These are phyloP conservation scores for Oppia nitens DNA, from an alignment of 1,140 invertebrate genomes.

Conservation along the genomic window DNA sequence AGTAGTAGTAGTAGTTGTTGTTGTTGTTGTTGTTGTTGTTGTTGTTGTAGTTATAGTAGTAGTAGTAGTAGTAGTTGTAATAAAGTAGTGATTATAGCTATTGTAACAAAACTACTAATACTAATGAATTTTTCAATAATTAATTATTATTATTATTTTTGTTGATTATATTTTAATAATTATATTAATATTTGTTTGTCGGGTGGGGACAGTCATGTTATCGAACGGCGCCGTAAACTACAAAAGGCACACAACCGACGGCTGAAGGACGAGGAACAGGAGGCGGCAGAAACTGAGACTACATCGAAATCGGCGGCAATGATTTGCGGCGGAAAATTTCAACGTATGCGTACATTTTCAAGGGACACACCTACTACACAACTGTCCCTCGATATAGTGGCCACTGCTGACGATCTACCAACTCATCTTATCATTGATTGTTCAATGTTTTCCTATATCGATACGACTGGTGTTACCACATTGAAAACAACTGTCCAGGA, in stretches of 20 bases:
- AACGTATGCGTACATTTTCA: neutral
- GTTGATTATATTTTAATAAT: too few relatives aligned
- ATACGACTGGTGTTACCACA: slow-evolving; percentile 8
- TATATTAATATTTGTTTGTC: too few relatives aligned
- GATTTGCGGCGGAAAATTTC: neutral
- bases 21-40: too few relatives aligned
- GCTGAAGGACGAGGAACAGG: too few relatives aligned
- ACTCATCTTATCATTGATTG: slow-evolving; percentile 16
- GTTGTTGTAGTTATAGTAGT: too few relatives aligned
- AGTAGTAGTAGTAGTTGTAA: too few relatives aligned
- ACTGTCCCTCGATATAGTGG: neutral
- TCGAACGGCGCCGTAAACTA: neutral
- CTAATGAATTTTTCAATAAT: too few relatives aligned
- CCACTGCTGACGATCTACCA: neutral
- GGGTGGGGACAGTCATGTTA: neutral
- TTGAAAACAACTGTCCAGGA: slow-evolving; percentile 6
- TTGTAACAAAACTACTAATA: too few relatives aligned
- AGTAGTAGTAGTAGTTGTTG: too few relatives aligned
- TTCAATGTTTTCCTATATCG: slow-evolving; percentile 17
- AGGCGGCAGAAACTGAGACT: neutral
- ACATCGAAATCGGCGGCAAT: neutral
- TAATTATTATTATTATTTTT: too few relatives aligned
- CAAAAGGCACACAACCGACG: neutral
- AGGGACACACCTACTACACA: neutral
- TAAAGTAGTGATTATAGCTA: too few relatives aligned